Base-by-base conservation (phyloP, 2,797 vertebrate species). In the Cynodonichthys magdalenae region DNA sequence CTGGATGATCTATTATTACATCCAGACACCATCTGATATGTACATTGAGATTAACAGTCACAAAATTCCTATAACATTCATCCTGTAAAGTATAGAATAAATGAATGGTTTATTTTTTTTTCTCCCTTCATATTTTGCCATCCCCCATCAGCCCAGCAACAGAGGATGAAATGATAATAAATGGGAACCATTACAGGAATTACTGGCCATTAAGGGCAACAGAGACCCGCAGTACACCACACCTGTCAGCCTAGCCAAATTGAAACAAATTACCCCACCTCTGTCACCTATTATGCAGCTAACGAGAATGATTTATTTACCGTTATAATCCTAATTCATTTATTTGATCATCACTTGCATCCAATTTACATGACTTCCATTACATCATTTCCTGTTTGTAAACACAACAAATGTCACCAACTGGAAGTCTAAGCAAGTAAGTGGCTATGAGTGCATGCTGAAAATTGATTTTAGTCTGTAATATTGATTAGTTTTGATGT, bases 201-300 rank as follows among this genome's bases (percentile, higher is more conserved):
- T 93, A 93, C 86, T 90, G 87, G 86, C 90, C 91, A 92, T 94
- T 93, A 92, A 91, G 88, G 89, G 79, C 88, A 90, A 81, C 85
- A 86, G 84, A 90, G 85, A 90, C 72, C 83, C 90, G 84, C 90
- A 83, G 84, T 87, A 90, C 86, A 82, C 81, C 89, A 87, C 91
- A 93, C 89, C 92, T 94, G 93, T 91, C 93, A 90, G 79, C 80
- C 85, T 72, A 82, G 78, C 82, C 84, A 92, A 92, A 94, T 92
- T 93, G 90, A 93, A 94, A 94, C 88, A 92, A 92, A 94, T 93
- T 88, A 91, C 90, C 83, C 83, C 83, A 87, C 88, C 89, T 92
- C 84, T 82, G 77, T 80, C 80, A 76, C 80, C 85, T 87, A 87
- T 92, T 92, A 91, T 79, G 64, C 55, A 45, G 76, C 87, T 93